Percentiles rank a stretch among this genome's conserved stretches.
Evolutionary conservation across 2,113 vertebrate genomes (phyloP).

Genomic region (Indicator maculatus): DNA sequence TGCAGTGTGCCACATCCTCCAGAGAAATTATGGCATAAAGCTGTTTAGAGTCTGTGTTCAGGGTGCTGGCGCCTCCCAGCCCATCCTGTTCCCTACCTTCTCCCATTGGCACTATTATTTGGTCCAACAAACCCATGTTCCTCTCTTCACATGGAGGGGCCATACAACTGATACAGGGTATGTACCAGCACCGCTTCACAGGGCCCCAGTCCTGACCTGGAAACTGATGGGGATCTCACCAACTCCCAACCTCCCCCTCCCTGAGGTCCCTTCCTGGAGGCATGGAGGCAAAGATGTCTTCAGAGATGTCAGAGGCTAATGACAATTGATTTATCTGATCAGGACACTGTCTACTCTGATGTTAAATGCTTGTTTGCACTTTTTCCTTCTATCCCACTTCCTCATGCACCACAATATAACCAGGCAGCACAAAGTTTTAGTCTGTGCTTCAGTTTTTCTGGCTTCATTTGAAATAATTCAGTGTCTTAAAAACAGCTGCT

Average conservation of each 20-base stretch:
- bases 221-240: background rate
- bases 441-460: constrained; percentile 6
- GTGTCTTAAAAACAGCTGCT: constrained; percentile 42
- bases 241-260: background rate
- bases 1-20: background rate
- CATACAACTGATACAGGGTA: no score
- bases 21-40: background rate
- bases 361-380: background rate
- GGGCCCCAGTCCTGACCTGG: background rate
- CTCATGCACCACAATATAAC: background rate
- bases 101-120: background rate
- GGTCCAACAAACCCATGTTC: background rate
- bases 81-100: background rate
- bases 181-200: background rate
- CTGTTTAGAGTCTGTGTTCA: background rate
- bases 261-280: background rate
- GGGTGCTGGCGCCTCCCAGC: background rate
- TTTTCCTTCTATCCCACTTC: background rate
- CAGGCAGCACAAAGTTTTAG: background rate
- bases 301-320: background rate
- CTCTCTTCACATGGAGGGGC: background rate
- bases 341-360: background rate
- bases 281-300: background rate
- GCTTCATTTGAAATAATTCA: constrained; percentile 25
- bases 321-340: background rate